Conservation (phyloP, 1,140 invertebrate species). For the Dinothrombium tinctorium region DNA sequence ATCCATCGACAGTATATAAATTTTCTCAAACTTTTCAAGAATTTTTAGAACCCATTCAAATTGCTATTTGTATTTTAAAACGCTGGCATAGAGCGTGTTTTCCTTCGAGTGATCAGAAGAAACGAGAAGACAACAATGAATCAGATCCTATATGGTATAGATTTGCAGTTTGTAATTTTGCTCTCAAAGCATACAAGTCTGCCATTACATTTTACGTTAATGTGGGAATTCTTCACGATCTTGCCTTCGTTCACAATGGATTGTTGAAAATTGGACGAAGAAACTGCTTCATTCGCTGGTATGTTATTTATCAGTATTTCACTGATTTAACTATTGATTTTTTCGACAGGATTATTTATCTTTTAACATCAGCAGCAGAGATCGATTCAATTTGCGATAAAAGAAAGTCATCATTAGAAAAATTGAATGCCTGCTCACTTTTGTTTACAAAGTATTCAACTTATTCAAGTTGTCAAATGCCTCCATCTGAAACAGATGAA, state of each 20-base stretch:
- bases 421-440: no score
- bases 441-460: no score
- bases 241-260: conserved; percentile 1
- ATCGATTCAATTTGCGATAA: no score
- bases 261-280: not conserved
- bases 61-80: conserved; percentile 4
- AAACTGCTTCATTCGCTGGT: conserved; percentile 3
- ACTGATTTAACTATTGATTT: no score
- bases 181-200: not conserved
- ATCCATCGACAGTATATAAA: conserved; percentile 1
- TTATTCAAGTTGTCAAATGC: no score
- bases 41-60: conserved; percentile 8
- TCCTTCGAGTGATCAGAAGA: not conserved
- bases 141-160: conserved; percentile 3
- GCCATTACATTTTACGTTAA: conserved; percentile 1
- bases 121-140: not conserved
- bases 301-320: no score
- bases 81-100: conserved; percentile 1
- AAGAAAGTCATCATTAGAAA: no score
- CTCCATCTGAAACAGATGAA: no score
- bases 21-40: conserved; percentile 1
- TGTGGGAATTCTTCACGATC: conserved; percentile 1
- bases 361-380: no score
- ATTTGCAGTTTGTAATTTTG: conserved; percentile 6
- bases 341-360: no score